phyloP scores from a whole-genome alignment of 2,113 vertebrate genomes.

The Morone saxatilis region DNA sequence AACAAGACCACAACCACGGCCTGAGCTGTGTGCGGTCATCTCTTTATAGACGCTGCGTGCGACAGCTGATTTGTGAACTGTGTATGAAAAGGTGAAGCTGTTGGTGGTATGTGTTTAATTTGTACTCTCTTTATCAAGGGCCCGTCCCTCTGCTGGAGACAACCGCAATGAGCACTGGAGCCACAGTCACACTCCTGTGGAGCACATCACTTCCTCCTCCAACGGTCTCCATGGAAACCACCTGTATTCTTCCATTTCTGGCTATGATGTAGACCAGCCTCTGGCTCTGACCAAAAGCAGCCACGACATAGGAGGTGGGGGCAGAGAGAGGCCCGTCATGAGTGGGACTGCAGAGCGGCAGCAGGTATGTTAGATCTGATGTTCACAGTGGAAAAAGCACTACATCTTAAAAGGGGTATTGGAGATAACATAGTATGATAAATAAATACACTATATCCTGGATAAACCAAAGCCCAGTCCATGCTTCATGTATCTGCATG shows the following conservation, averaged over 20 bases:
- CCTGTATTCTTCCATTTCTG: slow-evolving; percentile 89
- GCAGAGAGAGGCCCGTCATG: slow-evolving; percentile 77
- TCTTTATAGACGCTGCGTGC: neutral
- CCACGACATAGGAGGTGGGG: slow-evolving; percentile 78
- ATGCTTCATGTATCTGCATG: neutral
- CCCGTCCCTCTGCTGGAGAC: slow-evolving; percentile 90
- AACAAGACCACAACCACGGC: neutral
- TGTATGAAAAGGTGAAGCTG: slow-evolving; percentile 19
- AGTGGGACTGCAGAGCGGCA: slow-evolving; percentile 88
- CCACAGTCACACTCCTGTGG: slow-evolving; percentile 89
- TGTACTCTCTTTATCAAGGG: slow-evolving; percentile 80
- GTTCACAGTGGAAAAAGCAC: neutral
- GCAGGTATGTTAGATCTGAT: slow-evolving; percentile 86
- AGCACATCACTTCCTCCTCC: slow-evolving; percentile 88
- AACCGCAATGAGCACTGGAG: slow-evolving; percentile 91
- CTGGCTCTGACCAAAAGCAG: slow-evolving; percentile 94
- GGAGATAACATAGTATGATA: no score
- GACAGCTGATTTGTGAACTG: neutral
- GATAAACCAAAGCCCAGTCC: neutral
- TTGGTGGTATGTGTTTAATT: slow-evolving; percentile 13
- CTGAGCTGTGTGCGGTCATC: neutral
- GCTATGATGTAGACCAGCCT: slow-evolving; percentile 92
- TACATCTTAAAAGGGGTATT: neutral
- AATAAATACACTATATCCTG: neutral
- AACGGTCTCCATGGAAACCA: slow-evolving; percentile 89